Base-by-base conservation (phyloP, 2,797 vertebrate species). In the Clarias laeviceps region DNA sequence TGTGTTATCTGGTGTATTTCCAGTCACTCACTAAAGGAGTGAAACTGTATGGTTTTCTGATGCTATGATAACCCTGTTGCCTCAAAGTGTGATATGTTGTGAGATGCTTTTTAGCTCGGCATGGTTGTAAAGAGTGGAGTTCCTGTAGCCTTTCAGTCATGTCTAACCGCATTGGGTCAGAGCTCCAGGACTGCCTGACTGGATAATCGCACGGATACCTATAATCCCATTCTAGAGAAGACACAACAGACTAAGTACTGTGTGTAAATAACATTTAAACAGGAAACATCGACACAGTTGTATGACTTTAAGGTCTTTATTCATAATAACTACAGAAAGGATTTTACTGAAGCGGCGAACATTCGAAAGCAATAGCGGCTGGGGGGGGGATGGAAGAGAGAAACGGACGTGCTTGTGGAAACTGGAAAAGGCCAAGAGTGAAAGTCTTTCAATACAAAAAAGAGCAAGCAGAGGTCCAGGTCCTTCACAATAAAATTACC, bases 301-400 rank as follows among this genome's bases (percentile, higher is more conserved):
- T 74, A 7, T 40, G 85, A 90, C 94, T 93, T 92, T 91, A 91
- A 94, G 92, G 92, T 89, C 86, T 95, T 95, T 94, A 94, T 95
- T 95, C 85, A 91, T 90, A 91, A 91, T 88, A 88, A 90, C 88
- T 92, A 93, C 89, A 93, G 91, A 91, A 92, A 89, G 69, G 24
- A 54, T 81, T 84, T 86, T 62, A 82, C 77, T 91, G 89, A 66
- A 88, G 87, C 86, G 50, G 79, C 64, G 68, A 88, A 91, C 77
- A 88, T 89, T 90, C 87, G 87, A 92, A 91, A 89, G 87, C 85
- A 66, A 45, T 56, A 84, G 76, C 85, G 79, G 70, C 70, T 82
- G 70, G 83, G 74, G 54, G 27, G 32, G 0, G 29, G 2, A 66
- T 17, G 27, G 69, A 57, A 73, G 50, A 84, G 65, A 87, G 64